Base-by-base conservation (phyloP, 1,140 invertebrate genomes). In the Epicauta chinensis region DNA sequence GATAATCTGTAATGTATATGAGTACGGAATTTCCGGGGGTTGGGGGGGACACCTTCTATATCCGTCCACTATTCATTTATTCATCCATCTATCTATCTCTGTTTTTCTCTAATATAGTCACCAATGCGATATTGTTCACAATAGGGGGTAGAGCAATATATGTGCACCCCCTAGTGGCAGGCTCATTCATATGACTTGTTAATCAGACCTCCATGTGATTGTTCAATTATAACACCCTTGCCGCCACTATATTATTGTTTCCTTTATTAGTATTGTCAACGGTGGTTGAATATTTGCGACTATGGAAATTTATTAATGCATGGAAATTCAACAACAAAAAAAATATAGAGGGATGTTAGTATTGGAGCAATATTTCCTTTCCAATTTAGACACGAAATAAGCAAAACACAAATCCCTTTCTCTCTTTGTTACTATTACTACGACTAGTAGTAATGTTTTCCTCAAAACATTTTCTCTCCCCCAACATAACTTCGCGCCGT, bases 401-500 rank as follows among this genome's bases (percentile, higher is more conserved):
- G 23, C 4, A 7, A 5, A 23, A 23, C 7, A 23, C 23, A 7
- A 7, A 3, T 23, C 23, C 23, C 23, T 23, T 23, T 7, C 0
- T 23, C 7, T 23, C 7, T 3, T 23, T 23, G 4, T 23, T 3
- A 4, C 7, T 23, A 4, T 3, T 23, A 4, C 17, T 23, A 0
- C 7, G 23, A 23, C 4, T 23, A n/a, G 23, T 23, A 23, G n/a
- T n/a, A n/a, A n/a, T n/a, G n/a, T n/a, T 23, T 23, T 23, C 23
- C 23, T 23, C 23, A 23, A n/a, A n/a, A 23, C 23, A 23, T 23
- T 23, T 23, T 23, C 23, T 3, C 16, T 44, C 40, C 17, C 30
- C 46, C 38, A 50, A 61, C 53, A 55, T 59, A 48, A 55, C 53
- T 43, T 53, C 53, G 58, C 49, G 50, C 50, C 42, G 41, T 45